Evolutionary conservation across 2,113 vertebrate genomes (phyloP), one percentile per base, ranked within the genome.

Genomic region (Loxodonta africana): DNA sequence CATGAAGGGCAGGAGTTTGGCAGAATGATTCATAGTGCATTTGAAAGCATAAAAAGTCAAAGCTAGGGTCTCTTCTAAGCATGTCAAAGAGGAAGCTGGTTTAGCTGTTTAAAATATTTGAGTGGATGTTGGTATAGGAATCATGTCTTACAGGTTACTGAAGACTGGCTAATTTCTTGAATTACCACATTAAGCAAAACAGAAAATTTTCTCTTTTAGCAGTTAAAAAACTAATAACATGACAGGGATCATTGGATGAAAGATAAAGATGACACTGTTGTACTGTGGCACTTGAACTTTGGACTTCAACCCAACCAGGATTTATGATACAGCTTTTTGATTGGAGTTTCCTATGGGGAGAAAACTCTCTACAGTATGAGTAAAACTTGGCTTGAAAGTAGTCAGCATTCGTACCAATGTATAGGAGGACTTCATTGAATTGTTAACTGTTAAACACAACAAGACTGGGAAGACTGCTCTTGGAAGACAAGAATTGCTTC

Each of bases 21-120:
- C 98, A 98, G 98, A 99, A 99, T 99, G 99, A 99, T 98, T 98
- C 99, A 99, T 98, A 98, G 98, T 95, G 98, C 98, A 97, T 98
- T 99, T 98, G 98, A 99, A 99, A 99, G 98, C 98, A 98, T 98
- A 94, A 98, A 98, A 98, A 99, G 98, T 98, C 98, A 99, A 99
- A 99, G 97, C 97, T 98, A 98, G 97, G 98, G 96, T 98, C 96
- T 97, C 86, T 97, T 76, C 63, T 96, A 96, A 98, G 93, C n/a
- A 77, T 97, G 88, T 96, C 95, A 97, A 97, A 91, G 77, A 97
- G 48, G 83, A 98, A 96, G 80, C 57, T 63, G 21, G 37, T 57
- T 96, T 89, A 95, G 1, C 57, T 63, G 73, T 73, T 90, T 95
- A 63, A 95, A 98, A 96, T 98, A 91, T 93, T 46, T 51, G 53